Evolutionary conservation across 1,140 invertebrate species (phyloP), one percentile per base, ranked within the genome.

Genomic region (Aphelenchoides besseyi): DNA sequence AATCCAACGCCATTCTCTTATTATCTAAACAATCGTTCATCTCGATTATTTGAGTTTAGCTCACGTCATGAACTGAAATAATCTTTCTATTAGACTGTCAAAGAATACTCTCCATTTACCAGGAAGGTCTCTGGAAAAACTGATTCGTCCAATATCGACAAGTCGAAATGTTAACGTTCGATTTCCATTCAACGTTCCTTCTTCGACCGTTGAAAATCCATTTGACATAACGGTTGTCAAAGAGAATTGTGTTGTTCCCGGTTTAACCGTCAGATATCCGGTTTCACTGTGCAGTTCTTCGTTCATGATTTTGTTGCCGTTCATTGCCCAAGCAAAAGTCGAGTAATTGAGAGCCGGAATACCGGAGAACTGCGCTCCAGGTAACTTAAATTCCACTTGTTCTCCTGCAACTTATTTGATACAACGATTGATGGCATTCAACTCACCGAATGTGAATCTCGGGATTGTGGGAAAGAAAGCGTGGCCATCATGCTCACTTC

Each of bases 221-320:
- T 83, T 83, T 41, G 74, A 82, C 82, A 83, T 83, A 9, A 85
- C 83, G 26, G 82, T 83, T 5, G 82, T 85, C 64, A 83, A 33
- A 3, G 80, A 70, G 32, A 76, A 78, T 36, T 75, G 69, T 23
- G 68, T 70, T 2, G 71, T 79, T n/a, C 82, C 81, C 37, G 68
- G 55, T 32, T 72, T 68, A n/a, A 83, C 77, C 2, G 81, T 78
- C 55, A 83, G 72, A 62, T 82, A 83, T 23, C 82, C 82, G 37
- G 78, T 80, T 53, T 83, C 82, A 53, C 68, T 75, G 74, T 83
- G 82, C 16, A 83, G 68, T 66, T 84, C 82, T 30, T 83, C 75
- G 36, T 72, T 76, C 30, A 18, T 8, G 18, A 59, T 59, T 59
- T 5, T 8, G 29, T 69, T 66, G n/a, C 82, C 81, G 66, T 85